A percentile compares a stretch with the other conserved stretches of the same genome.
Evolutionary conservation across 2,797 vertebrate species (phyloP).

Genomic region (Cheirogaleus major): DNA sequence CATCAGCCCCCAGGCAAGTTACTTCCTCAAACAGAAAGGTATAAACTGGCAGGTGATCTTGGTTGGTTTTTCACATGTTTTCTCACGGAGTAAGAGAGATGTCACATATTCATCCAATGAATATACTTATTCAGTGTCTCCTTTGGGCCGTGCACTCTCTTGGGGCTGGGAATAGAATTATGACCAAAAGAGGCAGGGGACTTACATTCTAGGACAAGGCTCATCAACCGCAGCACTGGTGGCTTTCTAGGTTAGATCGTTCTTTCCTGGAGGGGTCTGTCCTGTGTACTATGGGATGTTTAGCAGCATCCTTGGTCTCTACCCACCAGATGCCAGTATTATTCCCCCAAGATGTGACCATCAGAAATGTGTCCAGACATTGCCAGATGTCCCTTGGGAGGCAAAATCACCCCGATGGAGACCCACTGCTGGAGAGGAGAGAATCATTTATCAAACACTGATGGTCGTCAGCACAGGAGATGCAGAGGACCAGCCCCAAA

Average conservation of each 20-base stretch:
- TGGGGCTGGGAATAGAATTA: background rate
- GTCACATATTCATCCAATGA: background rate
- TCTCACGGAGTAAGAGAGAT: background rate
- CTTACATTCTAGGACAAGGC: background rate
- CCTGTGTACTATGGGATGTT: background rate
- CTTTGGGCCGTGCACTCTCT: background rate
- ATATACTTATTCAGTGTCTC: background rate
- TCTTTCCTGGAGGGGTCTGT: background rate
- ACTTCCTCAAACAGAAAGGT: conserved; percentile 38
- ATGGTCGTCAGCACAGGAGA: background rate
- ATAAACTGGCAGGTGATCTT: background rate
- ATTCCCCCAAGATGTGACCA: background rate
- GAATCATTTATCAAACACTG: background rate
- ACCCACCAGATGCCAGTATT: background rate
- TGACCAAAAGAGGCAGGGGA: background rate
- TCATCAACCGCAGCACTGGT: background rate
- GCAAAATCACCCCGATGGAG: rapidly evolving
- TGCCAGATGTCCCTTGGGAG: background rate
- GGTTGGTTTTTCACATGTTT: background rate
- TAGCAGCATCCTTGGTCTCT: background rate
- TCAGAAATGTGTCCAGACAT: background rate
- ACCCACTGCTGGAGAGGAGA: background rate
- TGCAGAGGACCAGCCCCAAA: background rate
- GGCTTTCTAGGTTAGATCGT: background rate
- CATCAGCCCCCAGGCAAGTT: background rate